phyloP scores from a whole-genome alignment of 2,888 invertebrate genomes.

The Pachydiplax longipennis region DNA sequence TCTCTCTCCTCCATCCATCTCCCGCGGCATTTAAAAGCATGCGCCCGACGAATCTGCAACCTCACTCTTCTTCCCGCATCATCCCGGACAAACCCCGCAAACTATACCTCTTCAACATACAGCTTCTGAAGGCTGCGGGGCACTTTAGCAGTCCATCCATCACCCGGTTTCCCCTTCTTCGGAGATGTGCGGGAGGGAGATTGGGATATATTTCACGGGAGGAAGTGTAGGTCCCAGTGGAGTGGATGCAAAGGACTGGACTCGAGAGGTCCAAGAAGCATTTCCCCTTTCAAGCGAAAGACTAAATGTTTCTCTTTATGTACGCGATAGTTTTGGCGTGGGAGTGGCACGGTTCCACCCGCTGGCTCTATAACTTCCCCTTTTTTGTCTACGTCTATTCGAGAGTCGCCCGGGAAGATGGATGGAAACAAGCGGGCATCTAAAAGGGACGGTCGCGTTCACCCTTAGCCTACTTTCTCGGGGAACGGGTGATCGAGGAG shows the following conservation, averaged over 20 bases:
- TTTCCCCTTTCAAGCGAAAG: neutral
- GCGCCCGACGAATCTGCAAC: conserved; percentile 1
- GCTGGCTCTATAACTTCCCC: neutral
- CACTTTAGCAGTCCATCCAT: conserved; percentile 45
- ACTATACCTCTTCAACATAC: conserved; percentile 36
- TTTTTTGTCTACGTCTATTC: neutral
- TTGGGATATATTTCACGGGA: neutral
- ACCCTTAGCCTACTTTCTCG: too few species aligned
- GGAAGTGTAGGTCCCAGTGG: neutral
- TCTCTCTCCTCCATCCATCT: neutral
- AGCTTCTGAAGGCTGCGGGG: conserved; percentile 29
- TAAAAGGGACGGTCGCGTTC: neutral
- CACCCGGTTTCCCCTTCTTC: neutral
- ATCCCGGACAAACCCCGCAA: conserved; percentile 5
- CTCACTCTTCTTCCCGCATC: neutral
- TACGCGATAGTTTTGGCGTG: neutral
- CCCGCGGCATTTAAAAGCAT: neutral
- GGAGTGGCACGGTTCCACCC: neutral
- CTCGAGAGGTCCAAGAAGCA: neutral
- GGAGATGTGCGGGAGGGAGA: neutral
- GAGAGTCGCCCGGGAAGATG: neutral
- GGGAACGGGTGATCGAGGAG: too few species aligned
- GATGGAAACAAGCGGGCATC: neutral
- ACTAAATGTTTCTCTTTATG: neutral
- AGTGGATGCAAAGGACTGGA: neutral